These are phyloP conservation scores for Mus pahari DNA, from an alignment of 2,113 vertebrate genomes.

Conservation along the genomic window DNA sequence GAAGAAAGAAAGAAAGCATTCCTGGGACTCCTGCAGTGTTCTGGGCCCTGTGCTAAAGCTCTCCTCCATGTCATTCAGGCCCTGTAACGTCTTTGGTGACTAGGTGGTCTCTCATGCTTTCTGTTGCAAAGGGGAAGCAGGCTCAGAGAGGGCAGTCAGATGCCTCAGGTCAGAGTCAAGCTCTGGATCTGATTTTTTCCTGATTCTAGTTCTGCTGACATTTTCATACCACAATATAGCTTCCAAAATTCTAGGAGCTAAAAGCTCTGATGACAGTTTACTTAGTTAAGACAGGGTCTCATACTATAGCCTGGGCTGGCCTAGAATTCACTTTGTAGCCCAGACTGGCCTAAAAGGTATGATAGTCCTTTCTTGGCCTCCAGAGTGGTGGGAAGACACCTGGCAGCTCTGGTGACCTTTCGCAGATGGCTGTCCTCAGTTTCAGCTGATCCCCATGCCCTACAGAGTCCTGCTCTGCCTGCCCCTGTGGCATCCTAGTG, in stretches of 20 bases:
- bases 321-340: neutral
- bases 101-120: constrained; percentile 61
- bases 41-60: neutral
- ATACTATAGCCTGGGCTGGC: neutral
- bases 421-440: neutral
- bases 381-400: neutral
- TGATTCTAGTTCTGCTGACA: neutral
- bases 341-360: neutral
- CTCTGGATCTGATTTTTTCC: neutral
- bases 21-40: constrained; percentile 9
- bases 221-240: neutral
- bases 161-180: constrained; percentile 43
- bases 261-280: neutral
- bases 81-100: constrained; percentile 9
- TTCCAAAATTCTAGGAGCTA: neutral
- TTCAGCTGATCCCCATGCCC: neutral
- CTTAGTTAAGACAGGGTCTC: neutral
- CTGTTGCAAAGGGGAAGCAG: constrained; percentile 53
- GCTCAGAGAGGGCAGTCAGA: constrained; percentile 66
- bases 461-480: neutral
- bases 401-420: neutral
- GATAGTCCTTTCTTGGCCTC: neutral
- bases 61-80: constrained; percentile 56
- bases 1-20: constrained; percentile 61
- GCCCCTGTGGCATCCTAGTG: neutral